Base-by-base conservation (phyloP, 2,888 invertebrate genomes). In the Trichogramma dendrolimi region DNA sequence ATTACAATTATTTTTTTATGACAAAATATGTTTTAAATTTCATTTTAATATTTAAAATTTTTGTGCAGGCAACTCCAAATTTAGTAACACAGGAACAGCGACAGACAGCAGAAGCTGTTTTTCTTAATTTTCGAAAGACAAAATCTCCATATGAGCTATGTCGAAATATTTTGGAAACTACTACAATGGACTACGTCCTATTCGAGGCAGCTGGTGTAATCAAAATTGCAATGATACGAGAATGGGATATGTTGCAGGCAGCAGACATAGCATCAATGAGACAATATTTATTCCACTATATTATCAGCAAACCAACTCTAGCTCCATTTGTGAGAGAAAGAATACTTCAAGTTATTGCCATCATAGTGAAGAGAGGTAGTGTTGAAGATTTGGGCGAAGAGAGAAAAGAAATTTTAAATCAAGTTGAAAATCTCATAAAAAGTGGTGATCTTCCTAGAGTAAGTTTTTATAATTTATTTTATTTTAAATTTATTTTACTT, bases 181-280 rank as follows among this genome's bases (percentile, higher is more conserved):
- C 87, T 46, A 80, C 82, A 61, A 84, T 86, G 58, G 90, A 90
- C 72, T 92, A 92, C 81, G 91, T 95, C 5, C 80, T 92, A 57
- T 96, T 94, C 81, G 94, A 96, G 82, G 87, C 92, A 52, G 92
- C 91, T 5, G 88, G 90, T 64, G 84, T 93, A 27, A 80, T 95
- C 61, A 92, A 92, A 80, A 85, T 87, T 69, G 89, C 91, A 11
- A 81, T 95, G 7, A 87, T 95, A 58, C 83, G 91, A 72, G 94
- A 95, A 81, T 95, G 95, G 95, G 80, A 83, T 41, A 81, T 87
- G 70, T 75, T 94, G 53, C 82, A 85, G n/a, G 83, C 86, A 62
- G 82, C 83, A 59, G 89, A 91, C 75, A 86, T 90, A 64, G 82
- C 84, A 50, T 86, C 88, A 2, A 79, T 94, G 49, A 82, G 90